Evolutionary conservation across 1,140 invertebrate genomes (phyloP).

Genomic region (Euschistus heros): DNA sequence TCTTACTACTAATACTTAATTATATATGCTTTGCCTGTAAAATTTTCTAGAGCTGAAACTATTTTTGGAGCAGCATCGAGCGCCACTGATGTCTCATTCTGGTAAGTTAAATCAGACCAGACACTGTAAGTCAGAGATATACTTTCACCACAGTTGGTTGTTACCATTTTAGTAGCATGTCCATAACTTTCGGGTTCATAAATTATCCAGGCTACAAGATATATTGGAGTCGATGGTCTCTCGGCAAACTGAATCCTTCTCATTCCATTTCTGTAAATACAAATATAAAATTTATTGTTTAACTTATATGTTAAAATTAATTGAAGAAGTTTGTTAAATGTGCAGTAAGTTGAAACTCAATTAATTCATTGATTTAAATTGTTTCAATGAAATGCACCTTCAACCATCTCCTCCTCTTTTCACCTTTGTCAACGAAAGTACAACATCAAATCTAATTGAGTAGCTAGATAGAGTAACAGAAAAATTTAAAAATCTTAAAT

Average conservation of each 20-base stretch:
- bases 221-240: neutral
- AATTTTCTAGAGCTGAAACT: neutral
- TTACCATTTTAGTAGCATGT: neutral
- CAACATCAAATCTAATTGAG: too few species aligned
- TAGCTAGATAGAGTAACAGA: too few species aligned
- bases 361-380: too few species aligned
- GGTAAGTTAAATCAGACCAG: neutral
- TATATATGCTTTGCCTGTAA: neutral
- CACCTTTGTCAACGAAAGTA: too few species aligned
- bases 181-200: neutral
- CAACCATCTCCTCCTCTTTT: too few species aligned
- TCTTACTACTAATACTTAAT: too few species aligned
- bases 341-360: too few species aligned
- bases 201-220: conserved; percentile 1
- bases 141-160: neutral
- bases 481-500: too few species aligned
- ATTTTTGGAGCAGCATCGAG: neutral
- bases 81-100: neutral
- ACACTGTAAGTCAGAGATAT: neutral
- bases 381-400: too few species aligned
- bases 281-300: neutral
- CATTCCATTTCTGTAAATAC: neutral
- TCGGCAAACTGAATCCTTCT: neutral
- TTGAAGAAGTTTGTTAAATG: too few species aligned
- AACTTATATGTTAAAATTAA: too few species aligned